Evolutionary conservation across 2,888 invertebrate species (phyloP).

Genomic region (Aromia moschata): DNA sequence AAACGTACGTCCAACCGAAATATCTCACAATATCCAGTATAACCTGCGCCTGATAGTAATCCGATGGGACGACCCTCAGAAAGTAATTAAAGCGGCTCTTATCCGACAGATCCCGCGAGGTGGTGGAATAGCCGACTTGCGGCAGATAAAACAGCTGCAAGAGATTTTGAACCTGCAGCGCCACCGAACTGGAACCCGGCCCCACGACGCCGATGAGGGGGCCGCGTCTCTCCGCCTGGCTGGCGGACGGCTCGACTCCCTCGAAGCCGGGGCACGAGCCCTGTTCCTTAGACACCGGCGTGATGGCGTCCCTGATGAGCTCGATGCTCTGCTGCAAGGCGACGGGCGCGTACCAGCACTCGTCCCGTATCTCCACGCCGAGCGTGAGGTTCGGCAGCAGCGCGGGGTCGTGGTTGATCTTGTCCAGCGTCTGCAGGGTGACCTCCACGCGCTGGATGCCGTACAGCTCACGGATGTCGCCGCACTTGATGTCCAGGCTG

Average conservation of each 20-base stretch:
- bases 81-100: slow-evolving; percentile 80
- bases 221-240: slow-evolving; percentile 46
- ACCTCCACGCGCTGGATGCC: slow-evolving; percentile 79
- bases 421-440: slow-evolving; percentile 70
- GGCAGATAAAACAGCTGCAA: slow-evolving; percentile 74
- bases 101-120: slow-evolving; percentile 78
- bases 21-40: slow-evolving; percentile 74
- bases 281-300: slow-evolving; percentile 57
- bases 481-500: slow-evolving; percentile 64
- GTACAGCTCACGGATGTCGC: slow-evolving; percentile 75
- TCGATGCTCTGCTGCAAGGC: slow-evolving; percentile 82
- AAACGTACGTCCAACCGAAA: slow-evolving; percentile 83
- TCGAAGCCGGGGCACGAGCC: slow-evolving; percentile 31
- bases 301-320: slow-evolving; percentile 75
- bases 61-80: slow-evolving; percentile 80
- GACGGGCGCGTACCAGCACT: slow-evolving; percentile 84
- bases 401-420: slow-evolving; percentile 69
- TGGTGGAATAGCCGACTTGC: slow-evolving; percentile 82
- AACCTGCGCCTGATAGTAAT: slow-evolving; percentile 79
- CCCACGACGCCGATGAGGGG: slow-evolving; percentile 77
- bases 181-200: slow-evolving; percentile 77
- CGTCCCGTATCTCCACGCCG: slow-evolving; percentile 80
- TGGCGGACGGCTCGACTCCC: slow-evolving; percentile 16
- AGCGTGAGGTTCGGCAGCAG: slow-evolving; percentile 67
- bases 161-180: slow-evolving; percentile 77